Evolutionary conservation across 2,888 invertebrate genomes (phyloP), one percentile per base, ranked within the genome.

Genomic region (Himalopsyche japonica): DNA sequence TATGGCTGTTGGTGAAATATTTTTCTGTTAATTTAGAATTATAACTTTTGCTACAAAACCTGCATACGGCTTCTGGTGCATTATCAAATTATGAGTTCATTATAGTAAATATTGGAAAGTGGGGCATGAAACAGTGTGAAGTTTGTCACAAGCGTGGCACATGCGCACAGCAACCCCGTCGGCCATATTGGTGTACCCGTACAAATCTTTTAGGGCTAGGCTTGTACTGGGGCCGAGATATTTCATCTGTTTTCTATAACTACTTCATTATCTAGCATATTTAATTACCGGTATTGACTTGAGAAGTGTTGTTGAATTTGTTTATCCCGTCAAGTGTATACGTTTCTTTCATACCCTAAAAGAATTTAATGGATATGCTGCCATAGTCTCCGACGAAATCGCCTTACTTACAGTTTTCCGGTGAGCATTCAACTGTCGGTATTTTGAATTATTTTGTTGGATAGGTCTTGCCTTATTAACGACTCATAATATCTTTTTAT

Each of bases 91-190:
- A 77, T 70, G 48, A 37, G 43, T 77, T 79, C 76, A 49, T 37
- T 10, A 64, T 80, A 83, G 64, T 83, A 84, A 82, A 85, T 85
- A 80, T 81, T 79, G 34, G 83, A 85, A 86, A 86, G 80, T 86
- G 86, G 86, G 86, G 47, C 85, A 86, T 64, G 82, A 82, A 76
- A 79, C 80, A 70, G 80, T 20, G 24, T 79, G 86, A 86, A 86
- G 86, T 86, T 84, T n/a, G 86, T 76, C 82, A 82, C 18, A 82
- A 81, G n/a, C 32, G 34, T 15, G n/a, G 77, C 83, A 82, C 84
- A 76, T 81, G 84, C 84, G 86, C 84, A 80, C 49, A 37, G 32
- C 7, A 15, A 5, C 76, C 43, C 20, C 43, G 49, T 79, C 83
- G 43, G 85, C 83, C 84, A 84, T 87, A 78, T 84, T 81, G 70